Evolutionary conservation across 92 coral and sea anemone genomes (phyloP).

Genomic region (Diadumene lineata): DNA sequence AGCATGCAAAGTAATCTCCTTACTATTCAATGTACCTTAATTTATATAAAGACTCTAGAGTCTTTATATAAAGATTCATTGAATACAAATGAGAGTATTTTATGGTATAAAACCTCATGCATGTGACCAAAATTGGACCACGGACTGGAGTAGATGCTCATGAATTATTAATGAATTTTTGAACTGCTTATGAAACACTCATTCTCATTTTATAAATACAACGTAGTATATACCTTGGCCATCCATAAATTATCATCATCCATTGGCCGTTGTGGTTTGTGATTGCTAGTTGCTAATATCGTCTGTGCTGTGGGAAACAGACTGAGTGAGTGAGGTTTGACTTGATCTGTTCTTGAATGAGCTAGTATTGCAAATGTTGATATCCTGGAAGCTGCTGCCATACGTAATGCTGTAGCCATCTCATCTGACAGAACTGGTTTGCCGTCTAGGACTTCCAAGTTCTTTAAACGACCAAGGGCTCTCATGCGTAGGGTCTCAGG

Average conservation of each 20-base stretch:
- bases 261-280: constrained; percentile 67
- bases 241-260: constrained; percentile 96
- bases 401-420: constrained; percentile 73
- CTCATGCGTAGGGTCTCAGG: constrained; percentile 78
- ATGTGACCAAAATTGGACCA: too few species aligned
- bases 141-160: too few species aligned
- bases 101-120: too few species aligned
- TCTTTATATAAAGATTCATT: too few species aligned
- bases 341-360: constrained; percentile 90
- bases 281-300: constrained; percentile 65
- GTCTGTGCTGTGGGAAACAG: constrained; percentile 83
- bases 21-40: too few species aligned
- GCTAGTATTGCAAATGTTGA: constrained; percentile 91
- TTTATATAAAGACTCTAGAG: too few species aligned
- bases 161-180: too few species aligned
- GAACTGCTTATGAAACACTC: too few species aligned
- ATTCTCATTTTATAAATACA: too few species aligned
- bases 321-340: constrained; percentile 74
- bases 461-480: constrained; percentile 85
- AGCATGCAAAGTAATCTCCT: too few species aligned
- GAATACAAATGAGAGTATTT: too few species aligned
- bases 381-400: constrained; percentile 93
- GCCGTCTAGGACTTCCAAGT: constrained; percentile 78
- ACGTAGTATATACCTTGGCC: constrained; percentile 76
- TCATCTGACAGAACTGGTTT: constrained; percentile 73